Base-by-base conservation (phyloP, 2,113 vertebrate genomes). In the Pycnonotus jocosus region DNA sequence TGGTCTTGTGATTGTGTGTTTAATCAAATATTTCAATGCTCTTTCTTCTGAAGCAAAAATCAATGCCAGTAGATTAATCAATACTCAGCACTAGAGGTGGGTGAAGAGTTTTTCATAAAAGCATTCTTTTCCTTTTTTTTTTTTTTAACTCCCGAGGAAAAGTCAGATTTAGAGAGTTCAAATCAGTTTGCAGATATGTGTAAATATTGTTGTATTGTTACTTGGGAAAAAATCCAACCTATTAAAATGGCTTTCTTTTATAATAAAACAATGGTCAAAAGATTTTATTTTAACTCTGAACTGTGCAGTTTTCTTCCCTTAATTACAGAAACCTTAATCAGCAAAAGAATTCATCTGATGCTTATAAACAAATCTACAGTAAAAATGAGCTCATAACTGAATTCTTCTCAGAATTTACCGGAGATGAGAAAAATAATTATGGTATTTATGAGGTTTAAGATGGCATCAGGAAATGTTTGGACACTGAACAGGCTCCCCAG, bases 21-120 rank as follows among this genome's bases (percentile, higher is more conserved):
- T 91, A 93, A 97, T 95, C 83, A 97, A 97, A 93, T 92, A 95
- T 96, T 97, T 96, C 93, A 96, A 77, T 33, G 24, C 77, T 94
- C 77, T 85, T 94, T 95, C 92, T 95, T 96, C 85, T 77, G 90
- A 92, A 96, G 61, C 81, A 96, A 97, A 97, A 96, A 96, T 95
- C 86, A 77, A 88, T 96, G 94, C 48, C 73, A 84, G 72, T 40
- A 78, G 79, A 92, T 76, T 89, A 93, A 97, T 95, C 96, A 88
- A 94, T 96, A 88, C 20, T 83, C 19, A 44, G 38, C 8, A 15
- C 66, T 69, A 92, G n/a, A 84, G 14, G 25, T 68, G 64, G 69
- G 83, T 58, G 80, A 65, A 73, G 77, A 15, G 10, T 30, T 82
- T 88, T 80, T 33, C 62, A 88, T 35, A 28, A 62, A 81, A 78